Evolutionary conservation across 2,888 invertebrate genomes (phyloP), one percentile per base, ranked within the genome.

Genomic region (Epistrophella euchroma): DNA sequence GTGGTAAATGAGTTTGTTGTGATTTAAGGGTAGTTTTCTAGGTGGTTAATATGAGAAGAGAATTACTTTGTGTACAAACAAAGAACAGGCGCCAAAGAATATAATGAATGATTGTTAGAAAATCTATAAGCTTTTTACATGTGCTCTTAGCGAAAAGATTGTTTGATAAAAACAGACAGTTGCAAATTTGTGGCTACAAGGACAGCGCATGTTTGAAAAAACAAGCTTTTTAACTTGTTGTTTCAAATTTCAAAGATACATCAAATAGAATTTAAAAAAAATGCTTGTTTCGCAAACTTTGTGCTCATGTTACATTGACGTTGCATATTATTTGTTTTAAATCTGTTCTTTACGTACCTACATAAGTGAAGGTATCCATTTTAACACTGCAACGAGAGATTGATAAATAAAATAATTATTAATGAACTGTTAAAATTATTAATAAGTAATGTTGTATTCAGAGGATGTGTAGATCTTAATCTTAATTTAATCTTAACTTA

Each of bases 211-310:
- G 80, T 68, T 19, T 68, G n/a, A 25, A 5, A 43, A 43, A 10
- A 3, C 2, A 25, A 85, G 85, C 85, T 85, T 85, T 83, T 50
- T 76, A 68, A 85, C 85, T 85, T 85, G 81, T 85, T 85, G 84
- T 85, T 66, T 72, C 64, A 71, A 66, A 40, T 22, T 10, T 22
- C 1, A 10, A 19, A 19, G 15, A 37, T 37, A 15, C 25, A 37
- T 4, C 9, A 37, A 22, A 60, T 15, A 6, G 0, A 2, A 28
- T 15, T n/a, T 3, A 6, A 52, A 6, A 52, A 52, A 25, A 52
- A 35, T 37, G 15, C 13, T 35, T 13, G 1, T 22, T 37, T 19
- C 17, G 37, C 2, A 7, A 40, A 40, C n/a, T 15, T 60, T 60
- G 22, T 15, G 22, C 37, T 60, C 9, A 40, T 2, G 40, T 60